Percentiles rank a stretch among this genome's conserved stretches.
Evolutionary conservation across 1,140 invertebrate genomes (phyloP).

Genomic region (Wasmannia auropunctata): DNA sequence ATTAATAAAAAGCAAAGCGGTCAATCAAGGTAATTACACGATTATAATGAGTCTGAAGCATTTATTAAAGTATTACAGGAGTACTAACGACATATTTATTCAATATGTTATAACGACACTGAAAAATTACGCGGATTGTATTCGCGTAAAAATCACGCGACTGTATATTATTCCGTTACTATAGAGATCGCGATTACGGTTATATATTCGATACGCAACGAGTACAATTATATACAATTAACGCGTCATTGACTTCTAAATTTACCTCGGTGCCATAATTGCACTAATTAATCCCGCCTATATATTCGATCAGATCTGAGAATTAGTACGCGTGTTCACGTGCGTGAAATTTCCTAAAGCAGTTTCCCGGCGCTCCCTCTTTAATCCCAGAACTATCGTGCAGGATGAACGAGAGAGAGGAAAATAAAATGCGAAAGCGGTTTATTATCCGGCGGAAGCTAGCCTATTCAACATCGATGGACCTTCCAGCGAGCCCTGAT

Average conservation of each 20-base stretch:
- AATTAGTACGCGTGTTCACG: neutral
- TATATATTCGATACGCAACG: neutral
- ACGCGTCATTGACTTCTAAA: neutral
- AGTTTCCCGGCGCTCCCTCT: neutral
- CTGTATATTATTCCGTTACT: neutral
- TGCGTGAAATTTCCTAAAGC: slow-evolving; percentile 13
- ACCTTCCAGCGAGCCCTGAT: slow-evolving; percentile 22
- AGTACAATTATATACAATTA: slow-evolving; percentile 17
- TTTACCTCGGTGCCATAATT: neutral
- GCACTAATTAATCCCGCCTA: neutral
- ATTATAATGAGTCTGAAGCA: neutral
- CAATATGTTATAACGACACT: neutral
- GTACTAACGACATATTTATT: neutral
- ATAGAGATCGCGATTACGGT: neutral
- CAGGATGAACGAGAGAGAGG: neutral
- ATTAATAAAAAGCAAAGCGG: neutral
- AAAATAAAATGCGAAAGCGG: slow-evolving; percentile 46
- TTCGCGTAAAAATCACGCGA: neutral
- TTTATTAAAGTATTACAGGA: neutral
- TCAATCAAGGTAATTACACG: slow-evolving; percentile 11
- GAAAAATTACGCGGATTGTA: neutral
- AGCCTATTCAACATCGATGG: slow-evolving; percentile 33
- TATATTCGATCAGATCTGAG: neutral
- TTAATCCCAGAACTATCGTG: slow-evolving; percentile 20
- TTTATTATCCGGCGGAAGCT: slow-evolving; percentile 21